Base-by-base conservation (phyloP, 2,888 invertebrate species). In the Metacarcinus magister region DNA sequence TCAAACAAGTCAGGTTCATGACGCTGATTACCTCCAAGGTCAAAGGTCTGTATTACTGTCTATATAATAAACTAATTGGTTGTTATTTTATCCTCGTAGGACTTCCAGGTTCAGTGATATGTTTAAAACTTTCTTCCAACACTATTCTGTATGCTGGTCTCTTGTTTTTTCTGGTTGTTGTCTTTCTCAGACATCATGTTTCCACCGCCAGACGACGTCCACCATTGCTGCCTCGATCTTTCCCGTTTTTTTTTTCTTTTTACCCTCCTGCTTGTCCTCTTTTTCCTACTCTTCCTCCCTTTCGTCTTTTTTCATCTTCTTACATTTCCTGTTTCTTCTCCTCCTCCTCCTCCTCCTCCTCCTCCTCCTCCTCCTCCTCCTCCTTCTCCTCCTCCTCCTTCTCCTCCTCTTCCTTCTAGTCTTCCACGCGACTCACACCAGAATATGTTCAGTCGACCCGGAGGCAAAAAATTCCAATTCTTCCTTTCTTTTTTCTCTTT, bases 391-490 rank as follows among this genome's bases (percentile, higher is more conserved):
- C 19, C 67, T 67, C 67, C 19, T 23, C 82, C 1, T 32, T 32
- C 19, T 32, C 82, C 32, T 82, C 32, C 10, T 13, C 28, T 8
- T 13, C 82, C 7, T 4, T 32, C 19, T 28, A 32, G 32, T 82
- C 32, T 82, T 82, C 82, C 82, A 32, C 82, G 82, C 82, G 82
- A 82, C 82, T 10, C 32, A 82, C 28, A 82, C 82, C 82, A 28
- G 82, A 82, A 82, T 82, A 82, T 82, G 82, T 82, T 82, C 5
- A 4, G 82, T 28, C 82, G 32, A 82, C 28, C 82, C 13, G 82
- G 82, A 82, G 32, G 82, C 32, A 32, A 82, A 67, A 67, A 67
- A 82, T 7, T 82, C 32, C 82, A 82, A 8, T 32, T 82, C 82
- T 5, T 82, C 82, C 82, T 82, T 32, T 28, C 32, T 28, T 28